A percentile compares a stretch with the other conserved stretches of the same genome.
These are phyloP conservation scores for Athripsodes cinereus DNA, from an alignment of 2,888 invertebrate species.

Conservation along the genomic window DNA sequence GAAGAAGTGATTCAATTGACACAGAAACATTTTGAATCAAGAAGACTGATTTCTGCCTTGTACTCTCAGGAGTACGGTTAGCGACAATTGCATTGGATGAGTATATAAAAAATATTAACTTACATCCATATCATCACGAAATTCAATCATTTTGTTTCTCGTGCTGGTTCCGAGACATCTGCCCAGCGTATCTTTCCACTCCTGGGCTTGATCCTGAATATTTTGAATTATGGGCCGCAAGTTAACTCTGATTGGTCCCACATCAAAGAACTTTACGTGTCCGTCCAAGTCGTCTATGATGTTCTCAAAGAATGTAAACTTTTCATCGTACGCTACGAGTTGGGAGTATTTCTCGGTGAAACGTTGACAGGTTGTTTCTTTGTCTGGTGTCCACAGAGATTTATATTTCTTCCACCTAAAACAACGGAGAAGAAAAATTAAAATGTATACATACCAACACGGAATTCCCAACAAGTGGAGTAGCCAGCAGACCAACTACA, in stretches of 20 bases:
- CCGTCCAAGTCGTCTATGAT: conserved; percentile 60
- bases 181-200: conserved; percentile 76
- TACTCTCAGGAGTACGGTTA: too few relatives aligned
- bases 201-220: conserved; percentile 65
- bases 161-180: conserved; percentile 61
- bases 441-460: too few relatives aligned
- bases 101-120: conserved; percentile 28
- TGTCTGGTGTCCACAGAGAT: conserved; percentile 73
- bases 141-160: conserved; percentile 57
- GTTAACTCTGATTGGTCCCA: conserved; percentile 69
- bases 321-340: conserved; percentile 67
- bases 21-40: too few relatives aligned
- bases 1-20: too few relatives aligned
- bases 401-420: conserved; percentile 66
- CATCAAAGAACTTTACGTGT: conserved; percentile 55
- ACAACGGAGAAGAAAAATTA: too few relatives aligned
- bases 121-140: conserved; percentile 66
- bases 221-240: conserved; percentile 62
- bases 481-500: too few relatives aligned
- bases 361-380: conserved; percentile 66
- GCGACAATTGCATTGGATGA: too few relatives aligned
- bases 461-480: too few relatives aligned
- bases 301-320: conserved; percentile 76
- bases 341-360: conserved; percentile 59
- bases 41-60: too few relatives aligned